Evolutionary conservation across 2,888 invertebrate genomes (phyloP).

Genomic region (Choreutis nemorana): DNA sequence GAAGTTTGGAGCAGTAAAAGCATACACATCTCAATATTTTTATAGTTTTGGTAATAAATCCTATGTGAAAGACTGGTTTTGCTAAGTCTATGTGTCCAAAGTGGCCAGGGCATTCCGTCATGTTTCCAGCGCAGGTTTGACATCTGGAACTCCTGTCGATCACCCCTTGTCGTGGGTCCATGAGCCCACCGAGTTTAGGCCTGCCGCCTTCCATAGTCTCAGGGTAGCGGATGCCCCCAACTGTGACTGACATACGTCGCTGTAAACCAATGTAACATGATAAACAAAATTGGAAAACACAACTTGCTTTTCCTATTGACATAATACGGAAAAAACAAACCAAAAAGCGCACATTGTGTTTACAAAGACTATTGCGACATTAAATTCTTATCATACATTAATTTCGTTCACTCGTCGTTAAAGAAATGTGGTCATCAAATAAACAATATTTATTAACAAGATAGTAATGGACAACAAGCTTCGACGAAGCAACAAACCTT

Average conservation of each 20-base stretch:
- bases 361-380: too few relatives aligned
- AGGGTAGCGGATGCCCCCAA: constrained; percentile 95
- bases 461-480: too few relatives aligned
- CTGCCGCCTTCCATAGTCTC: constrained; percentile 99
- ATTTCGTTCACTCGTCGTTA: too few relatives aligned
- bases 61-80: constrained; percentile 98
- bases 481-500: too few relatives aligned
- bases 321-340: too few relatives aligned
- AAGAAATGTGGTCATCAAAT: too few relatives aligned
- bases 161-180: constrained; percentile 99
- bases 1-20: constrained; percentile 97
- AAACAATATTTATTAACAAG: too few relatives aligned
- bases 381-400: too few relatives aligned
- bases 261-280: constrained; percentile 42
- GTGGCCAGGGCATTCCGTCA: constrained; percentile 99
- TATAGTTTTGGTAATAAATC: constrained; percentile 96
- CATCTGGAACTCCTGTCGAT: constrained; percentile 93
- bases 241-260: constrained; percentile 98
- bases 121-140: constrained; percentile 96
- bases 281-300: neutral
- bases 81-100: constrained; percentile 98
- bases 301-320: too few relatives aligned
- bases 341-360: too few relatives aligned
- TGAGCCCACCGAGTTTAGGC: constrained; percentile 96
- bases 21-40: constrained; percentile 98